Evolutionary conservation across 1,140 invertebrate species (phyloP), one percentile per base, ranked within the genome.

Genomic region (Drosophila teissieri): DNA sequence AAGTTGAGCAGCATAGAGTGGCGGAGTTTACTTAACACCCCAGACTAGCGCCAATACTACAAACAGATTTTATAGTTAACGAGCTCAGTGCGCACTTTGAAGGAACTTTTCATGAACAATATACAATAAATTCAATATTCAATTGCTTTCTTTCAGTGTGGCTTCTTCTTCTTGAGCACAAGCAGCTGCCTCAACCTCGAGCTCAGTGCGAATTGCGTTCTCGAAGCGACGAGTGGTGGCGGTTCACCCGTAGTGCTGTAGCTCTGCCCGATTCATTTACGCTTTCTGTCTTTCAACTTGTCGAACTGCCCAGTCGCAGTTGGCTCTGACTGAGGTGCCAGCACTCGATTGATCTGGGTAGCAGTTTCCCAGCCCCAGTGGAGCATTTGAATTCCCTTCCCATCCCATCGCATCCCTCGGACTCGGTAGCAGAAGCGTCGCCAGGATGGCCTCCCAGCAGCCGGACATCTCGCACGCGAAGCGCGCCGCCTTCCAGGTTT

Each of bases 401-500:
- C 19, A 19, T 2, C 19, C 19, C 19, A 19, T 19, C n/a, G n/a
- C n/a, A n/a, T n/a, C n/a, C n/a, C n/a, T n/a, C 1, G 19, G 19
- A 8, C 7, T 7, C 24, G 6, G 19, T 3, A 31, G 24, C 12
- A 55, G 53, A 4, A 14, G 11, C 36, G 4, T 27, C 17, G 11
- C 17, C 11, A 49, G 48, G 17, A 62, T 62, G 60, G 60, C 58
- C 5, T 45, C 7, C 11, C n/a, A n/a, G 22, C 10, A 0, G 22
- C 4, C 19, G 22, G 76, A 74, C 6, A 82, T 92, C 10, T 67
- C 91, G n/a, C 52, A 53, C 1, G 84, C 95, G 37, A 96, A 95
- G 92, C 94, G 96, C 91, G 96, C 96, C 52, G 94, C 94, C 2
- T 96, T 98, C 91, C 97, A 98, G 93, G 95, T 98, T 79, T 94